A percentile compares a stretch with the other conserved stretches of the same genome.
Conservation (phyloP, 2,113 vertebrate species). For the Cervus canadensis region DNA sequence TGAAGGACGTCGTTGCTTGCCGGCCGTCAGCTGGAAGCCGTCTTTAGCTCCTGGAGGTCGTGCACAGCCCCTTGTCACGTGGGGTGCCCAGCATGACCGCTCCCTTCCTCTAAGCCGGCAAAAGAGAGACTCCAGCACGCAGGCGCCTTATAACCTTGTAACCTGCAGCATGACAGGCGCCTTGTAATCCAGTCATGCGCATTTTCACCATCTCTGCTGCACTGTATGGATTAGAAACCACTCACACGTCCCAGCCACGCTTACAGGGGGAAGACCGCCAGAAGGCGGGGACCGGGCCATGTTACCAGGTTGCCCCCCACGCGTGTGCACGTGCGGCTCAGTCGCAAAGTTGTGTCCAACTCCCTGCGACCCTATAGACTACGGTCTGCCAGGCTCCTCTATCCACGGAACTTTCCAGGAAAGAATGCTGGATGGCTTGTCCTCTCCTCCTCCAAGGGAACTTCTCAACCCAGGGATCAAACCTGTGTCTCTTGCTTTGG, state of each 20-base stretch:
- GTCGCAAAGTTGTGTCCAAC: neutral
- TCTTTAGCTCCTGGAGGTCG: neutral
- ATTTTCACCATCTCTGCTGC: neutral
- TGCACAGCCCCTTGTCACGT: neutral
- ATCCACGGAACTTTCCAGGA: neutral
- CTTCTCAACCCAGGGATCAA: neutral
- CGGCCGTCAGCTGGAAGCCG: accelerated
- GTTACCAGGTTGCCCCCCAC: accelerated
- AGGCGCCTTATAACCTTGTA: accelerated
- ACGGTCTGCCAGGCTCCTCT: neutral
- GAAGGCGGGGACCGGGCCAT: neutral
- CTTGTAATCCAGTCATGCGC: accelerated
- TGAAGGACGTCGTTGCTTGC: neutral
- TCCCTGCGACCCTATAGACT: neutral
- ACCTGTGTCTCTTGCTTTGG: neutral
- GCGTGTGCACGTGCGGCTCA: accelerated
- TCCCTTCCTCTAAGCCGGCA: neutral
- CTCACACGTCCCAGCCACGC: accelerated
- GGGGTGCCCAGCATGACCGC: neutral
- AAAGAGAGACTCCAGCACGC: neutral
- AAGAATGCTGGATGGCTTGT: neutral
- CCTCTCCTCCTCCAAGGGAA: neutral
- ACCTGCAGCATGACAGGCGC: neutral
- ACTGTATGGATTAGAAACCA: neutral
- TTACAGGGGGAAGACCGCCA: neutral